Percentiles rank a stretch among this genome's conserved stretches.
Evolutionary conservation across 2,797 vertebrate species (phyloP).

Genomic region (Neostethus bicornis): DNA sequence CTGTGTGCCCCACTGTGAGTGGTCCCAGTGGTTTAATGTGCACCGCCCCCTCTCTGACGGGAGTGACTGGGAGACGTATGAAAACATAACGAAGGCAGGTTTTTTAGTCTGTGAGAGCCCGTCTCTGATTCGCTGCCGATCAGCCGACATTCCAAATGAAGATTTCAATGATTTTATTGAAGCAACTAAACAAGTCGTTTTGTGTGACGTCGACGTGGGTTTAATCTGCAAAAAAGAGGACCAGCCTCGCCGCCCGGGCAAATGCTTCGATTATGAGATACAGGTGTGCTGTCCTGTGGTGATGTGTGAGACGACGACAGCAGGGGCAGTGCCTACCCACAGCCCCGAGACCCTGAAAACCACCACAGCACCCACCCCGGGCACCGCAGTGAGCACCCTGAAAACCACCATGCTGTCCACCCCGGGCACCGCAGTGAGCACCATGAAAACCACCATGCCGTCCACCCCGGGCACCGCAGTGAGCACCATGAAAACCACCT

Average conservation of each 20-base stretch:
- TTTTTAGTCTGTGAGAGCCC: constrained; percentile 51
- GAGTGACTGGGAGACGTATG: constrained; percentile 77
- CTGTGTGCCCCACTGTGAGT: constrained; percentile 58
- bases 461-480: background rate
- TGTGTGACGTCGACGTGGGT: constrained; percentile 57
- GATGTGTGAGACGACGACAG: background rate
- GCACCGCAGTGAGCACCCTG: background rate
- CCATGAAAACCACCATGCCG: no score
- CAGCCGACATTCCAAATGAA: fast-evolving
- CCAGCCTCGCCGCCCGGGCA: constrained; percentile 10
- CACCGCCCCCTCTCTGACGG: background rate
- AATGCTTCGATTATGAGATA: constrained; percentile 73
- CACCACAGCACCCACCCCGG: background rate
- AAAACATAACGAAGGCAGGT: constrained; percentile 67
- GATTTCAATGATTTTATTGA: constrained; percentile 38
- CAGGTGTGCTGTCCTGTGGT: constrained; percentile 49
- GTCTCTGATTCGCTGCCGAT: constrained; percentile 58
- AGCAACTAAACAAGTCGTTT: constrained; percentile 27
- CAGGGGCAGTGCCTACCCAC: background rate
- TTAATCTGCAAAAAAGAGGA: constrained; percentile 62
- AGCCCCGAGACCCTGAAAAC: background rate
- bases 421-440: no score
- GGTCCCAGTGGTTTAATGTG: constrained; percentile 77
- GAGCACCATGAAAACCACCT: background rate
- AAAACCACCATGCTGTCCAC: background rate